These are phyloP conservation scores for Sorex araneus DNA, from an alignment of 2,113 vertebrate species.

Conservation along the genomic window DNA sequence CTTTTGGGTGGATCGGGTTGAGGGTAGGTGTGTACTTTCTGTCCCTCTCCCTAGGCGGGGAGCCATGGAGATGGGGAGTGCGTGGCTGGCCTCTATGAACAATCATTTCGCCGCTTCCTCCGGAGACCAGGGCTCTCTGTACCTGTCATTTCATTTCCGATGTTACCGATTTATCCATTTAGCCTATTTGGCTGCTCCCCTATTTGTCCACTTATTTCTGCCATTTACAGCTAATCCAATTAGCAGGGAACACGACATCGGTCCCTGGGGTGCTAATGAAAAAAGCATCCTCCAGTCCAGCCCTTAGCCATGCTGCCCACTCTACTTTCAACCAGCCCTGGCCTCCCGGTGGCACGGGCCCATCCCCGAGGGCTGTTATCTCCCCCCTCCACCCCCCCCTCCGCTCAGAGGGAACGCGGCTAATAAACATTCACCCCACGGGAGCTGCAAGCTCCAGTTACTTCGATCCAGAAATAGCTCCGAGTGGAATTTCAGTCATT, in stretches of 20 bases:
- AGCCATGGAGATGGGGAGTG: neutral
- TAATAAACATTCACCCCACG: neutral
- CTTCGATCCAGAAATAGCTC: neutral
- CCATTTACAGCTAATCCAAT: neutral
- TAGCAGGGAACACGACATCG: neutral
- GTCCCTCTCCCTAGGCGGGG: neutral
- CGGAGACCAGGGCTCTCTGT: neutral
- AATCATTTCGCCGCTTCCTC: neutral
- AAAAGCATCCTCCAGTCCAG: neutral
- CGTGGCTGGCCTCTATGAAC: too few relatives aligned
- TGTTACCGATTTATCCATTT: constrained; percentile 5
- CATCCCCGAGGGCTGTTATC: neutral
- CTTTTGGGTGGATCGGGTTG: neutral
- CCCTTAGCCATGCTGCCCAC: neutral
- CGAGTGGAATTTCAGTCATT: neutral
- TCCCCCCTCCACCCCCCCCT: neutral
- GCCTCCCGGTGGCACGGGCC: too few relatives aligned
- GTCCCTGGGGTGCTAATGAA: neutral
- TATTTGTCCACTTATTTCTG: constrained; percentile 7
- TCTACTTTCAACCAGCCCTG: neutral
- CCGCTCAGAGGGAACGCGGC: neutral
- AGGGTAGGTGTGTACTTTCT: neutral
- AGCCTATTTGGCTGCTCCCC: neutral
- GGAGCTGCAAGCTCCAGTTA: neutral
- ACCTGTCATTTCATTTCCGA: neutral